Evolutionary conservation across 2,888 invertebrate species (phyloP), one percentile per base, ranked within the genome.

Genomic region (Petrolisthes manimaculis): DNA sequence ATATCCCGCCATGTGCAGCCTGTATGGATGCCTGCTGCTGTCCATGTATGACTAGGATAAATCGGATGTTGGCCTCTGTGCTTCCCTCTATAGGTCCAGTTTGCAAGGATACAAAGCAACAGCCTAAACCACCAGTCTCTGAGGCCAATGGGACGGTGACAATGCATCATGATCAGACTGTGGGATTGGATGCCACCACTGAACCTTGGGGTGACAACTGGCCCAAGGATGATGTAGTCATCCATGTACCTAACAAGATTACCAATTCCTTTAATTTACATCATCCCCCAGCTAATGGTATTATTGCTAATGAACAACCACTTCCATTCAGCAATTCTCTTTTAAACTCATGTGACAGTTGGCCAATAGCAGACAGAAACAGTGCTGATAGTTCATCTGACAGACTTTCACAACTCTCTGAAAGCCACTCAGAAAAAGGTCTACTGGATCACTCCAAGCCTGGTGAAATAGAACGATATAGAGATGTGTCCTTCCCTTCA

Each of bases 21-120:
- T 86, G 86, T 56, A 12, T 78, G 9, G 81, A 86, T 71, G 5
- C 81, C 24, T 61, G 74, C 75, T 86, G 86, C 61, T 86, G 81
- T n/a, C 75, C 81, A 4, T 56, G 79, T 21, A 82, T 86, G 81
- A 61, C 37, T 6, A 14, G 53, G 18, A 21, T 84, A 1, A 78
- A 67, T 21, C 84, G 78, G 24, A 12, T 82, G 51, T 4, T 82
- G 5, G 18, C 67, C 0, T 24, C 81, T 4, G 51, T 82, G 1
- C 18, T 82, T 4, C 81, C 81, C 14, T 18, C 51, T 24, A 67
- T 14, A 51, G 61, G 81, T 18, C 69, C 81, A 8, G 8, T 54
- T 37, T 79, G n/a, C 55, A 55, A 79, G 54, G 24, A 55, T 8
- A 24, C 12, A 51, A 78, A 51, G 51, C 6, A 12, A 51, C 24